These are phyloP conservation scores for Folsomia manolachei DNA, from an alignment of 2,888 invertebrate genomes.

Conservation along the genomic window DNA sequence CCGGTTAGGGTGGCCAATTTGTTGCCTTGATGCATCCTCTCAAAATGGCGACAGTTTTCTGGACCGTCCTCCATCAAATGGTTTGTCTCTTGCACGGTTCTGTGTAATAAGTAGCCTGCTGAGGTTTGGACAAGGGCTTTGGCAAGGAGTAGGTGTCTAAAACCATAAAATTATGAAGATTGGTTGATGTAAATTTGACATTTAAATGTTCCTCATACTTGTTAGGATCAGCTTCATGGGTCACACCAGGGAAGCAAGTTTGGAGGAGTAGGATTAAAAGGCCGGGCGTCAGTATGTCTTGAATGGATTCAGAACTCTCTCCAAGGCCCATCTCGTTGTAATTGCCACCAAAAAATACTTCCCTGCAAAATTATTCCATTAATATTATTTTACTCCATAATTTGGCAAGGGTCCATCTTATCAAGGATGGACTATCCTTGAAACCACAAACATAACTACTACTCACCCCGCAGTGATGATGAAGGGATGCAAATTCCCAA, in stretches of 20 bases:
- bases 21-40: slow-evolving; percentile 9
- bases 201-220: too few relatives aligned
- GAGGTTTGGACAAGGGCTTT: slow-evolving; percentile 16
- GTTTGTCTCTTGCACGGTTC: slow-evolving; percentile 18
- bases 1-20: slow-evolving; percentile 24
- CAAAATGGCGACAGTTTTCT: neutral
- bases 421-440: too few relatives aligned
- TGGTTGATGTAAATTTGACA: too few relatives aligned
- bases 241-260: too few relatives aligned
- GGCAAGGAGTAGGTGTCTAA: slow-evolving; percentile 14
- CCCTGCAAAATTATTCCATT: too few relatives aligned
- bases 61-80: neutral
- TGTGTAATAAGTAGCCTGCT: slow-evolving; percentile 26
- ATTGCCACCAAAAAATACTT: slow-evolving; percentile 21
- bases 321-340: slow-evolving; percentile 13
- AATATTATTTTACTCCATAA: too few relatives aligned
- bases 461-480: slow-evolving; percentile 23
- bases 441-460: too few relatives aligned
- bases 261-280: slow-evolving; percentile 6
- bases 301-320: neutral
- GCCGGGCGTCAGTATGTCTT: neutral
- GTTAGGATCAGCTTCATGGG: too few relatives aligned
- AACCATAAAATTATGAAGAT: neutral
- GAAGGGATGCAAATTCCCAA: slow-evolving; percentile 15
- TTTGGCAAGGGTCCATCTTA: too few relatives aligned